phyloP scores from a whole-genome alignment of 2,888 invertebrate genomes.

The Apamea anceps region DNA sequence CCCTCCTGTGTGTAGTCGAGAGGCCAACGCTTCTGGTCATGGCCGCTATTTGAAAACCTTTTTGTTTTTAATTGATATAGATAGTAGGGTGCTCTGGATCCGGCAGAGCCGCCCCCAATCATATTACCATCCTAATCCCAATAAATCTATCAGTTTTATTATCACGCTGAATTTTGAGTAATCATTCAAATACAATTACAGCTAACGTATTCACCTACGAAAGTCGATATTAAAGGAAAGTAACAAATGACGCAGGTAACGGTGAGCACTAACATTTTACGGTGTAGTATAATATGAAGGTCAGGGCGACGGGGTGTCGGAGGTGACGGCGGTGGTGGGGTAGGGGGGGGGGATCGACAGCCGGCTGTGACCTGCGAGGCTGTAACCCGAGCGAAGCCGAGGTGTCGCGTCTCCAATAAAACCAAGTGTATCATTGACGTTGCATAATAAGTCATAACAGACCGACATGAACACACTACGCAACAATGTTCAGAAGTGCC shows the following conservation, averaged over 20 bases:
- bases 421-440: slow-evolving; percentile 56
- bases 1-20: background rate
- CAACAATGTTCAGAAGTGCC: slow-evolving; percentile 4
- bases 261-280: slow-evolving; percentile 39
- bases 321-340: background rate
- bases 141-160: background rate
- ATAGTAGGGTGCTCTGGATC: background rate
- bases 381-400: slow-evolving; percentile 13
- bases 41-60: background rate
- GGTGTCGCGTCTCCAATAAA: slow-evolving; percentile 43
- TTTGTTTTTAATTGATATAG: background rate
- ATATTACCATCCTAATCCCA: background rate
- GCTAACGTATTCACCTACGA: background rate
- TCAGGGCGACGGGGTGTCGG: background rate
- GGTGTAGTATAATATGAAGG: slow-evolving; percentile 35
- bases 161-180: background rate
- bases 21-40: background rate
- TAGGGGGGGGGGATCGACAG: background rate
- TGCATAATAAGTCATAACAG: slow-evolving; percentile 50
- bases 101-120: background rate
- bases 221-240: slow-evolving; percentile 15
- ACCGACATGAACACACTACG: background rate
- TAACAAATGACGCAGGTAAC: slow-evolving; percentile 19
- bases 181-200: background rate
- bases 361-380: slow-evolving; percentile 1